phyloP scores from a whole-genome alignment of 2,113 vertebrate species.

The Emydura subglobosa region DNA sequence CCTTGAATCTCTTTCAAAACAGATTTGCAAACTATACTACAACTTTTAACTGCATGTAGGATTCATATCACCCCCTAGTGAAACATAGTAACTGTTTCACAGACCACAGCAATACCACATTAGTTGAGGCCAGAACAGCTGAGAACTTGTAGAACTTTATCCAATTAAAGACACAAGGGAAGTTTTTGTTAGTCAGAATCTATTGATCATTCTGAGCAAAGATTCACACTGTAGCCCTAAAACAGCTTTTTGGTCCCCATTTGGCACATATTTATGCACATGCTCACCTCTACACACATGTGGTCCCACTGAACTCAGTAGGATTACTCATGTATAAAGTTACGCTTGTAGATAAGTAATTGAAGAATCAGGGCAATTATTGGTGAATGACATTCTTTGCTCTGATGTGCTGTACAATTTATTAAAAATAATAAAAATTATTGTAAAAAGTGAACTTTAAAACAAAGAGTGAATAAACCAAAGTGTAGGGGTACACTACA shows the following conservation, averaged over 20 bases:
- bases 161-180: neutral
- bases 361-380: neutral
- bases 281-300: neutral
- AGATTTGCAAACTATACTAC: neutral
- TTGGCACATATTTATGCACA: neutral
- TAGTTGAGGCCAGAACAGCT: neutral
- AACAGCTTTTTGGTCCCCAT: neutral
- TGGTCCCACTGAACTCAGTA: conserved; percentile 27
- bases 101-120: fast-evolving
- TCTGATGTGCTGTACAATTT: neutral
- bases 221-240: neutral
- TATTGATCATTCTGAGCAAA: neutral
- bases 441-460: neutral
- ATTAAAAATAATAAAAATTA: neutral
- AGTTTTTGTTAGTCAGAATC: neutral
- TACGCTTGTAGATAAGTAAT: neutral
- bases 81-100: neutral
- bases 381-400: neutral
- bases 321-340: neutral
- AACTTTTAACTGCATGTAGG: fast-evolving
- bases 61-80: neutral
- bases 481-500: neutral
- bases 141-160: neutral
- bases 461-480: neutral
- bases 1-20: neutral